Evolutionary conservation across 2,797 vertebrate species (phyloP), one percentile per base, ranked within the genome.

Genomic region (Gastrophryne carolinensis): DNA sequence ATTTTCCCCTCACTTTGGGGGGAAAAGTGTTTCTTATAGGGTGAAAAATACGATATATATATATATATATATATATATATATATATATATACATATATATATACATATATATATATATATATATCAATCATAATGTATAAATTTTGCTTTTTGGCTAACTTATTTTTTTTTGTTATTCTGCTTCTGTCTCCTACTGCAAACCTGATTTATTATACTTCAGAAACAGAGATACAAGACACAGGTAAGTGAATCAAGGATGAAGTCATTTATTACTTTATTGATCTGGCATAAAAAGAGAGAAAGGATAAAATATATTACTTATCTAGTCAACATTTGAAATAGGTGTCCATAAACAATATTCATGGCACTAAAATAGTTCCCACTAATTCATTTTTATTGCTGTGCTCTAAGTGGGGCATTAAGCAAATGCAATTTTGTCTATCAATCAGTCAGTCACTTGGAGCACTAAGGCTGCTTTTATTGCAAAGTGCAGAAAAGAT

Each of bases 181-280:
- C 80, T 80, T 80, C 13, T 79, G 54, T 72, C 75, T 66, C 66
- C 83, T 65, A 76, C 79, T 80, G 66, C 61, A 82, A 81, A 76
- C 86, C 83, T 2, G 0, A 81, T 81, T 68, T 84, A 75, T 79
- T 84, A 74, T 84, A 74, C 78, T 83, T 79, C 90, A 99, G 97
- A 89, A 99, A 99, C 85, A 93, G 97, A 88, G 97, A 99, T 84
- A 96, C 95, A 79, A 94, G 97, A 85, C 97, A 98, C 91, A 98
- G 96, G 97, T 98, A 90, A 90, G 94, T 88, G 83, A 86, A 88
- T 68, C 4, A 72, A 30, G 2, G 11, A 30, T 29, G 60, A 23
- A 29, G 60, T 44, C 71, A 66, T 73, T 78, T 72, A 72, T 60
- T 57, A 57, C 61, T 50, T 54, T 64, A 63, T 75, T 81, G 80